These are phyloP conservation scores for Enteromius treurensis DNA, from an alignment of 2,797 vertebrate genomes.

Conservation along the genomic window DNA sequence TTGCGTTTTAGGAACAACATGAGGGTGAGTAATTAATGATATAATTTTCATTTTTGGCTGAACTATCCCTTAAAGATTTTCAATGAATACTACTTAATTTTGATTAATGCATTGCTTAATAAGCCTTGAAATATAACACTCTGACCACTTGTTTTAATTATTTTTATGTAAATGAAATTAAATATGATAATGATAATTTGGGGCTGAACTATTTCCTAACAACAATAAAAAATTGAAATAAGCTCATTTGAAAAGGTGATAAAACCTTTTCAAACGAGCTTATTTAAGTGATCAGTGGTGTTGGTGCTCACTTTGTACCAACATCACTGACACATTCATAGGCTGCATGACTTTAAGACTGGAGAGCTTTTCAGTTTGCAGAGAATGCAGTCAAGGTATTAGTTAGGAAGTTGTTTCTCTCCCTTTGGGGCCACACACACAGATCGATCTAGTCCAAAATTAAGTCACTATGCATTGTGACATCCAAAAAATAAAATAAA, in stretches of 20 bases:
- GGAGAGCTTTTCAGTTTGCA: slow-evolving; percentile 11
- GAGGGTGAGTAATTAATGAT: no score
- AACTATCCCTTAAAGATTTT: neutral
- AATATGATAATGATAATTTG: no score
- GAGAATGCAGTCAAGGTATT: slow-evolving; percentile 6
- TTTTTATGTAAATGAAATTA: neutral
- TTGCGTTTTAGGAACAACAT: no score
- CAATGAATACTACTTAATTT: neutral
- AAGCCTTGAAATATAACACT: neutral
- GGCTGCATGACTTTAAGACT: neutral
- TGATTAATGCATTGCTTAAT: neutral
- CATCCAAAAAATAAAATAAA: neutral
- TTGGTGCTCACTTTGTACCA: neutral
- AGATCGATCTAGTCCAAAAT: neutral
- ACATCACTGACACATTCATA: neutral
- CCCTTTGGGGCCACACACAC: neutral
- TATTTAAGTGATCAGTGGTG: no score
- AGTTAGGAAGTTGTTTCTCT: neutral
- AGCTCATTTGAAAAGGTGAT: no score
- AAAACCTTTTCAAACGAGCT: neutral
- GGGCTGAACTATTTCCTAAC: no score
- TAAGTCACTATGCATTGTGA: no score
- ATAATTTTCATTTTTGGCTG: no score
- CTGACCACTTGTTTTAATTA: neutral
- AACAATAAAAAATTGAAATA: no score